These are phyloP conservation scores for Ips nitidus DNA, from an alignment of 1,140 invertebrate genomes.

Conservation along the genomic window DNA sequence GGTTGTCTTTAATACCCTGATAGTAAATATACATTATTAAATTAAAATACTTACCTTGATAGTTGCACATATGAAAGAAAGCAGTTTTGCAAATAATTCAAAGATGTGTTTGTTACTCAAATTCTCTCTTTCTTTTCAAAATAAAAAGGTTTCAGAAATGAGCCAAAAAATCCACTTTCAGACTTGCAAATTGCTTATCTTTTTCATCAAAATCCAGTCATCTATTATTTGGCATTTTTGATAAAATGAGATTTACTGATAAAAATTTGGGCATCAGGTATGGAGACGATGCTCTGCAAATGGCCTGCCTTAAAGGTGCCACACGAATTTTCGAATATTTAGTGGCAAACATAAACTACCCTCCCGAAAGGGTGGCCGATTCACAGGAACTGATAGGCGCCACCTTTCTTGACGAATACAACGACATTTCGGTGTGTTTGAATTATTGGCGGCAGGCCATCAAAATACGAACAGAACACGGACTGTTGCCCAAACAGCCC, in stretches of 20 bases:
- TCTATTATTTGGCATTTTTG: too few relatives aligned
- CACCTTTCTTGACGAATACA: conserved; percentile 82
- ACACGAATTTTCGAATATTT: conserved; percentile 78
- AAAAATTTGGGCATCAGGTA: conserved; percentile 51
- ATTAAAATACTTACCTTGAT: too few relatives aligned
- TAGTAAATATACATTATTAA: too few relatives aligned
- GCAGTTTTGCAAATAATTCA: too few relatives aligned
- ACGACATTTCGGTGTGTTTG: conserved; percentile 66
- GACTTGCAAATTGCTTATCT: too few relatives aligned
- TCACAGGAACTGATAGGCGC: conserved; percentile 82
- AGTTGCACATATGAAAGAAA: too few relatives aligned
- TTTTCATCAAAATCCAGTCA: too few relatives aligned
- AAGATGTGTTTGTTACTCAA: too few relatives aligned
- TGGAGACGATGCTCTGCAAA: conserved; percentile 88
- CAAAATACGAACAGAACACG: conserved; percentile 55
- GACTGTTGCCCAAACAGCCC: conserved; percentile 59
- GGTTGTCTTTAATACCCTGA: too few relatives aligned
- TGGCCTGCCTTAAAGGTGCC: conserved; percentile 87
- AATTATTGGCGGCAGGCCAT: conserved; percentile 69
- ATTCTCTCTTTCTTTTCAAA: too few relatives aligned
- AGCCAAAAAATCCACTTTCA: too few relatives aligned
- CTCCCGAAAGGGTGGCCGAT: conserved; percentile 71
- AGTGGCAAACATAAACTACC: conserved; percentile 64
- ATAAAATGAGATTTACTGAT: neutral
- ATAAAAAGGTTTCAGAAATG: too few relatives aligned